Evolutionary conservation across 2,888 invertebrate species (phyloP).

Genomic region (Cerastis leucographa): DNA sequence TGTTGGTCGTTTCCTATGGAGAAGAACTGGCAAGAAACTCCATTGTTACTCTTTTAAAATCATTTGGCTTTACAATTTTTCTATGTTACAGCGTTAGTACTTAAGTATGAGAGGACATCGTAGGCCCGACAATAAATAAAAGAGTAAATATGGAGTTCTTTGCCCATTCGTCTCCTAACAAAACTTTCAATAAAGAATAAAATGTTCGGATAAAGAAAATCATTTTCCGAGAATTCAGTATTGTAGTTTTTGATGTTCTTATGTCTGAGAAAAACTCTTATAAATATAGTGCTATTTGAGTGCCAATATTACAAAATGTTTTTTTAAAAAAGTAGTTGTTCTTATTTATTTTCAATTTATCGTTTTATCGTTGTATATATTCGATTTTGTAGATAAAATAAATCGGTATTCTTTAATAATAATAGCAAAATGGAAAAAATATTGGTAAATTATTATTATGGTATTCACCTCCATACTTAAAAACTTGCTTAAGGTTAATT

Average conservation of each 20-base stretch:
- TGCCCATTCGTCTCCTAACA: neutral
- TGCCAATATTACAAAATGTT: neutral
- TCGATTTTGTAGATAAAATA: neutral
- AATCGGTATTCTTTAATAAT: neutral
- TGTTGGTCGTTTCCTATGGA: too few relatives aligned
- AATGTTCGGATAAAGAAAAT: constrained; percentile 19
- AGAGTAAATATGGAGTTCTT: neutral
- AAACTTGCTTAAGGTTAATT: too few relatives aligned
- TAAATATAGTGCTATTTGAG: constrained; percentile 19
- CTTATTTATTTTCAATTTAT: neutral
- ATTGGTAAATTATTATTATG: neutral
- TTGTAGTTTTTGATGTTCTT: constrained; percentile 18
- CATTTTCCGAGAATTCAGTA: neutral
- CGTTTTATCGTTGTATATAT: neutral
- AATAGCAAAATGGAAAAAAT: neutral
- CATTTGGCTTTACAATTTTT: too few relatives aligned
- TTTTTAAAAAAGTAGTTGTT: neutral
- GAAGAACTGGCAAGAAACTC: too few relatives aligned
- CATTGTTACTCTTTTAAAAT: too few relatives aligned
- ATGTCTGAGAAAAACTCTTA: constrained; percentile 1
- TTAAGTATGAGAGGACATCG: too few relatives aligned
- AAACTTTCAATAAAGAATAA: neutral
- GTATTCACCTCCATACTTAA: too few relatives aligned
- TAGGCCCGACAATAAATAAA: too few relatives aligned
- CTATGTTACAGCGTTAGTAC: too few relatives aligned